Base-by-base conservation (phyloP, 1,140 invertebrate genomes). In the Pectinophora gossypiella region DNA sequence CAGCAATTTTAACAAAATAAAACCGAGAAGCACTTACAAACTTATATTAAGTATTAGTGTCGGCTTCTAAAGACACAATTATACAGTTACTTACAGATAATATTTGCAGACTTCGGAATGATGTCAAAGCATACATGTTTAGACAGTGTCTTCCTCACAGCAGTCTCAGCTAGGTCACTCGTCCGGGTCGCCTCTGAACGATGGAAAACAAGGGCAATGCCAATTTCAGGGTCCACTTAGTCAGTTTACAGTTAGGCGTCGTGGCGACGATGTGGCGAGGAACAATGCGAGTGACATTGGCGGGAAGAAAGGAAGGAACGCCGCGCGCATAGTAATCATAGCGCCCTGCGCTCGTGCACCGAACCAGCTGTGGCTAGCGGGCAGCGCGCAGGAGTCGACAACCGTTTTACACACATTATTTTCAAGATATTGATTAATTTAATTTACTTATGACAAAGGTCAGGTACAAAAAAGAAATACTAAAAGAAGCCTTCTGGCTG, bases 171-270 rank as follows among this genome's bases (percentile, higher is more conserved):
- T 73, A 68, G 72, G 66, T 78, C 65, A 74, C 49, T 40, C 43
- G 69, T 70, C 55, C 63, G 61, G 70, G 73, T 79, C 67, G 71
- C 50, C 44, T 54, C 55, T 59, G 53, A 61, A 50, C 53, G 44
- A 48, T 48, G 32, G n/a, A 48, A 66, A 83, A 83, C 74, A 83
- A 78, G 82, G 76, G 69, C 80, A 84, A 73, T 81, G 77, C 64
- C 80, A 77, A 86, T 84, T 86, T 86, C 83, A 86, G 77, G 83
- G 83, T 72, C 76, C 67, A 86, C 66, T 82, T 79, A 78, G 67
- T 66, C 52, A 54, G 61, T 70, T 71, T 83, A 84, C 80, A 76
- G 80, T 86, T 85, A 84, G 69, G 54, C 59, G 54, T 44, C 54
- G 61, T 49, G 52, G 59, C 67, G 54, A 51, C 60, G 68, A 45